Base-by-base conservation (phyloP, 2,888 invertebrate species). In the Cryptocephalus primarius region DNA sequence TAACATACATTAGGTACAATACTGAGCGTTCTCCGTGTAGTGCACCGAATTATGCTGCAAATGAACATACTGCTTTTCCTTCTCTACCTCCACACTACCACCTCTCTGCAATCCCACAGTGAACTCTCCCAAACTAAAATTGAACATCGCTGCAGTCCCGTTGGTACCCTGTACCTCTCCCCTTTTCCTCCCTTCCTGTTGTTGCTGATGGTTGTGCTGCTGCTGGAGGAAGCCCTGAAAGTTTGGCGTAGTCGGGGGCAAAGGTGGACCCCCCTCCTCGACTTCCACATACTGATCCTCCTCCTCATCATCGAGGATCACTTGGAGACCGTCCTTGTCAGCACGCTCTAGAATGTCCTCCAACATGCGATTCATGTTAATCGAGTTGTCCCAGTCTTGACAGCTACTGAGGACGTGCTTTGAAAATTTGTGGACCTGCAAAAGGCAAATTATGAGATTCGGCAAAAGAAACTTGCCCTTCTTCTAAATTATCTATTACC, bases 391-490 rank as follows among this genome's bases (percentile, higher is more conserved):
- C 40, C 47, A 42, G 12, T 39, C 12, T 13, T 40, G 40, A 31
- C 57, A 57, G 31, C 49, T 48, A 42, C 54, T 59, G 12, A 58
- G 39, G 6, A 55, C 52, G 31, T 59, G 59, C n/a, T 51, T 52
- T 1, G 57, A 58, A 41, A 59, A 58, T 42, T 49, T 51, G 9
- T 51, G 42, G 2, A 51, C 44, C 50, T 50, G 14, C 10, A 47
- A 42, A 39, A 33, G 43, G 22, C 10, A 12, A 40, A n/a, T 12
- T 36, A 38, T 14, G 36, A 39, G 22, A n/a, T 11, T 10, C 11
- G 33, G 12, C 39, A 22, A 44, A 44, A n/a, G 14, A 11, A 39
- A 13, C 22, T 4, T 22, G 6, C 2, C 22, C 22, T 39, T 2
- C 3, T 4, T 11, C n/a, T 36, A 36, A 4, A 36, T 36, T 6